A percentile compares a stretch with the other conserved stretches of the same genome.
These are phyloP conservation scores for Sympetrum striolatum DNA, from an alignment of 2,888 invertebrate species.

Conservation along the genomic window DNA sequence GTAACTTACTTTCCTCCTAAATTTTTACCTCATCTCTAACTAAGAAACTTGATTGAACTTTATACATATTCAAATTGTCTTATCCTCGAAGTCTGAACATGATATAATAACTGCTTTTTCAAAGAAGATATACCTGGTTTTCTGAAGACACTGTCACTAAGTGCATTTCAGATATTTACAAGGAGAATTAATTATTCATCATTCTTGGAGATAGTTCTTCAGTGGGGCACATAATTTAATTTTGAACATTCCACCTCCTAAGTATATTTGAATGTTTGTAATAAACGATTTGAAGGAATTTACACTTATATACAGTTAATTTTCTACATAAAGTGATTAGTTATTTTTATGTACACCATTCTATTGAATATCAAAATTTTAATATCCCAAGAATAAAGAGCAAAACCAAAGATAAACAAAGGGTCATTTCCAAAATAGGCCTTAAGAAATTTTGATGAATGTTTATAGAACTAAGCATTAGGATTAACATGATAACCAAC, in stretches of 20 bases:
- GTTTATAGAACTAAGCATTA: too few relatives aligned
- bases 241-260: background rate
- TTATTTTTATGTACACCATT: background rate
- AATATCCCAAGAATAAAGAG: too few relatives aligned
- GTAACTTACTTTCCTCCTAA: background rate
- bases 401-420: too few relatives aligned
- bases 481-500: too few relatives aligned
- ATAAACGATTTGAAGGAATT: background rate
- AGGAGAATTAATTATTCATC: background rate
- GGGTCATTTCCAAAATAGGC: too few relatives aligned
- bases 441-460: too few relatives aligned
- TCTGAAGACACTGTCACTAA: background rate
- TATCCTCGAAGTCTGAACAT: background rate
- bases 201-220: background rate
- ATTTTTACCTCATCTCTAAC: background rate
- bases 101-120: background rate
- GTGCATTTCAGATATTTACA: background rate
- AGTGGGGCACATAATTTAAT: background rate
- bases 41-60: background rate
- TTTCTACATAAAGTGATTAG: slow-evolving; percentile 11
- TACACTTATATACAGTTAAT: slow-evolving; percentile 5
- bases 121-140: background rate
- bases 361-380: too few relatives aligned
- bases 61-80: background rate
- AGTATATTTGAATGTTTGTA: background rate